phyloP scores from a whole-genome alignment of 1,140 invertebrate genomes.

The Nasonia vitripennis region DNA sequence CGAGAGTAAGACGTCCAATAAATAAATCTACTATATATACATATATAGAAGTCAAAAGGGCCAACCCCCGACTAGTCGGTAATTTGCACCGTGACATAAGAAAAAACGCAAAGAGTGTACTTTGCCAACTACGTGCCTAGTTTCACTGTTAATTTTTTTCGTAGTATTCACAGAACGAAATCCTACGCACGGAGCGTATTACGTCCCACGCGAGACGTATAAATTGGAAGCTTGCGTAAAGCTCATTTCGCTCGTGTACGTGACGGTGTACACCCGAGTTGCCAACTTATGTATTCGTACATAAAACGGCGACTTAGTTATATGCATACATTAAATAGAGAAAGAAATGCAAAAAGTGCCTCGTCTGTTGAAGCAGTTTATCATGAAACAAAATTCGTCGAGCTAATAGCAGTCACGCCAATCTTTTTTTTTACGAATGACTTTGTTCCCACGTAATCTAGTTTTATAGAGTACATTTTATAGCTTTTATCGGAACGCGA shows the following conservation, averaged over 20 bases:
- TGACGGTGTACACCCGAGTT: slow-evolving; percentile 1
- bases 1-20: slow-evolving; percentile 57
- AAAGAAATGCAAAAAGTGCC: slow-evolving; percentile 10
- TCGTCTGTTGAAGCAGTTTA: slow-evolving; percentile 45
- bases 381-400: background rate
- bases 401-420: background rate
- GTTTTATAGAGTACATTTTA: slow-evolving; percentile 21
- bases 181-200: slow-evolving; percentile 10
- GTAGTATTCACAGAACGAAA: slow-evolving; percentile 50
- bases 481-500: background rate
- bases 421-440: slow-evolving; percentile 3
- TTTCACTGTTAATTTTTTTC: slow-evolving; percentile 52
- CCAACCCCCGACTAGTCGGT: slow-evolving; percentile 28
- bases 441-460: background rate
- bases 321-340: background rate
- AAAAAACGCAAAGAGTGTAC: slow-evolving; percentile 55
- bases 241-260: background rate
- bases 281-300: slow-evolving; percentile 46
- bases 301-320: slow-evolving; percentile 31
- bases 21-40: slow-evolving; percentile 15
- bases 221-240: slow-evolving; percentile 27
- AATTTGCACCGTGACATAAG: slow-evolving; percentile 44
- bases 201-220: background rate
- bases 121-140: slow-evolving; percentile 64
- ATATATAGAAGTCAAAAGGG: background rate